Base-by-base conservation (phyloP, 2,797 vertebrate genomes). In the Tokudaia muenninki region DNA sequence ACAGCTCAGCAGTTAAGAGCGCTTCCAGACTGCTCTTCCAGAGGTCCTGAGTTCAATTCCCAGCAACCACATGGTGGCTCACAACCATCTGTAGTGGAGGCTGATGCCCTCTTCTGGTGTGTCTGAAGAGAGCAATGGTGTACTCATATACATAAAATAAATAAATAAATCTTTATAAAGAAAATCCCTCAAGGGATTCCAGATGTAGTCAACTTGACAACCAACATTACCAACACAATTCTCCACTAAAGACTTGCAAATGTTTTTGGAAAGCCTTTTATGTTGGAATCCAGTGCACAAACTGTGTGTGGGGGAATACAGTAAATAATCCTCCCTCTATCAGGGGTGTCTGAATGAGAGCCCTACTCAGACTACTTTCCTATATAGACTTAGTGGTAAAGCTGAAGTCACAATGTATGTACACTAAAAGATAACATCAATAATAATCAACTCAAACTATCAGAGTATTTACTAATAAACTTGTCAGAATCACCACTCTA, bases 171-270 rank as follows among this genome's bases (percentile, higher is more conserved):
- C 41, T 41, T 41, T 41, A 41, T 2, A 2, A 41, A 41, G 41
- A 41, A 50, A 67, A 44, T 17, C 47, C 44, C 83, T 6, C 44
- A 8, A 31, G 2, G 6, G 44, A 52, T 87, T 86, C 44, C 44
- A 70, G 63, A 70, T n/a, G 63, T n/a, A 50, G 19, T 52, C 31
- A n/a, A 26, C 24, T 52, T n/a, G 83, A 50, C 63, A 52, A 12
- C 1, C 44, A 24, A 24, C 6, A 52, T 50, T 14, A 70, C 6
- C 63, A 87, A 16, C 31, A 24, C 3, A n/a, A 24, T 34, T 84
- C 77, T 91, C 31, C 67, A 91, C 90, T 50, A 80, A 96, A 52
- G n/a, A 44, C 41, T 95, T 79, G 52, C 41, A 87, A 94, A 87
- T 93, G 87, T 22, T 50, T 94, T 94, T 91, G 47, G 21, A 47